Conservation (phyloP, 2,888 invertebrate species). For the Mycogona germanica region DNA sequence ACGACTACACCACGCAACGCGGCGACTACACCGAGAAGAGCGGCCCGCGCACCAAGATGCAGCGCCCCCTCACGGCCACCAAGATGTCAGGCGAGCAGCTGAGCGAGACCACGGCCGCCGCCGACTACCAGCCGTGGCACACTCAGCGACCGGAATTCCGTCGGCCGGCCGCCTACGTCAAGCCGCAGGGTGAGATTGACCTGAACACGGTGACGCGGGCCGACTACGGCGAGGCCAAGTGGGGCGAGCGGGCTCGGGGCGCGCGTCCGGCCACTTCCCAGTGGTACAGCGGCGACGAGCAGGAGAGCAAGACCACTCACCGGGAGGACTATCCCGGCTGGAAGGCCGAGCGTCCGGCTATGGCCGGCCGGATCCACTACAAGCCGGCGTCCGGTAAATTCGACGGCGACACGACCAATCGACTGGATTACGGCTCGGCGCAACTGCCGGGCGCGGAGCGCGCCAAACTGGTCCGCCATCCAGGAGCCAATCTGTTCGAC, state of each 20-base stretch:
- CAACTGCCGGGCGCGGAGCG: background rate
- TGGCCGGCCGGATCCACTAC: background rate
- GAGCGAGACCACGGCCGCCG: slow-evolving; percentile 4
- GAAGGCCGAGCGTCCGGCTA: background rate
- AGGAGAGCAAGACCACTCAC: slow-evolving; percentile 5
- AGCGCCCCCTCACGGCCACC: slow-evolving; percentile 11
- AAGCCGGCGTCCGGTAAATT: slow-evolving; percentile 9
- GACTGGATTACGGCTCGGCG: background rate
- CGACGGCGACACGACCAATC: slow-evolving; percentile 5
- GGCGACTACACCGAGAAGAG: slow-evolving; percentile 11
- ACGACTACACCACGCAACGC: slow-evolving; percentile 13
- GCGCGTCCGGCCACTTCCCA: slow-evolving; percentile 10
- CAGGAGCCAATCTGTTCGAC: background rate
- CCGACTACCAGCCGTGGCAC: slow-evolving; percentile 12
- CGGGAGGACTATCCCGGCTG: slow-evolving; percentile 11
- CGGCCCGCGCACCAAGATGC: background rate
- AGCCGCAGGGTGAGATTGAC: slow-evolving; percentile 11
- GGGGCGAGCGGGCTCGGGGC: background rate
- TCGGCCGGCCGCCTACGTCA: background rate
- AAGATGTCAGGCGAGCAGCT: background rate
- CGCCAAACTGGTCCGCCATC: background rate
- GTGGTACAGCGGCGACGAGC: slow-evolving; percentile 1
- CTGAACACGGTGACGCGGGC: slow-evolving; percentile 3
- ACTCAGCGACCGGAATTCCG: slow-evolving; percentile 11
- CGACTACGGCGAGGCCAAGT: slow-evolving; percentile 11